Percentiles rank a stretch among this genome's conserved stretches.
phyloP scores from a whole-genome alignment of 2,888 invertebrate species.

The Caenorhabditis doughertyi region DNA sequence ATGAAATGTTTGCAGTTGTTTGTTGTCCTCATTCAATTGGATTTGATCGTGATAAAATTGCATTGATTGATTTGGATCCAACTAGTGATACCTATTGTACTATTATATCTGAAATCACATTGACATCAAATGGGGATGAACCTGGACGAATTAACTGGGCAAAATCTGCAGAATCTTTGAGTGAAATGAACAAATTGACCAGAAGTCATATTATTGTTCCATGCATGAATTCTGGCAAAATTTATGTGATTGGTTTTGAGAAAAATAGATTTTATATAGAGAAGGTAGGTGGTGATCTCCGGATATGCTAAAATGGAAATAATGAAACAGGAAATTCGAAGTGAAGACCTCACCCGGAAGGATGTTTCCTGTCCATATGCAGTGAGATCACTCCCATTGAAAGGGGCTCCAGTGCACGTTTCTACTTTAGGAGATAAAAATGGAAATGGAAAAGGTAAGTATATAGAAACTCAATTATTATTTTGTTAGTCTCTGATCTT shows the following conservation, averaged over 20 bases:
- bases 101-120: slow-evolving; percentile 50
- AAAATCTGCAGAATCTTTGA: slow-evolving; percentile 65
- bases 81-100: slow-evolving; percentile 57
- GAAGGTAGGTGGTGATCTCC: slow-evolving; percentile 50
- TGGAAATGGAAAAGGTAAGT: slow-evolving; percentile 89
- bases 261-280: slow-evolving; percentile 55
- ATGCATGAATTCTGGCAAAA: slow-evolving; percentile 89
- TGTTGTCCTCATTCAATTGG: slow-evolving; percentile 65
- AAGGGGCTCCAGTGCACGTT: slow-evolving; percentile 88
- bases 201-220: slow-evolving; percentile 92
- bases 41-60: slow-evolving; percentile 61
- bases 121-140: slow-evolving; percentile 68
- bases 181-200: slow-evolving; percentile 64
- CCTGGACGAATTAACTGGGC: slow-evolving; percentile 74
- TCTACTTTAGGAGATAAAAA: slow-evolving; percentile 93
- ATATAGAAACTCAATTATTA: no score
- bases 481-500: background rate
- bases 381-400: slow-evolving; percentile 69
- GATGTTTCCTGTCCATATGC: slow-evolving; percentile 72
- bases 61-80: slow-evolving; percentile 65
- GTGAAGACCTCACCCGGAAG: slow-evolving; percentile 59
- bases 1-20: slow-evolving; percentile 52
- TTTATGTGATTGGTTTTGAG: slow-evolving; percentile 89
- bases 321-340: slow-evolving; percentile 63
- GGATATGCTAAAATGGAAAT: background rate